Evolutionary conservation across 2,113 vertebrate genomes (phyloP), one percentile per base, ranked within the genome.

Genomic region (Drymodes brunneopygia): DNA sequence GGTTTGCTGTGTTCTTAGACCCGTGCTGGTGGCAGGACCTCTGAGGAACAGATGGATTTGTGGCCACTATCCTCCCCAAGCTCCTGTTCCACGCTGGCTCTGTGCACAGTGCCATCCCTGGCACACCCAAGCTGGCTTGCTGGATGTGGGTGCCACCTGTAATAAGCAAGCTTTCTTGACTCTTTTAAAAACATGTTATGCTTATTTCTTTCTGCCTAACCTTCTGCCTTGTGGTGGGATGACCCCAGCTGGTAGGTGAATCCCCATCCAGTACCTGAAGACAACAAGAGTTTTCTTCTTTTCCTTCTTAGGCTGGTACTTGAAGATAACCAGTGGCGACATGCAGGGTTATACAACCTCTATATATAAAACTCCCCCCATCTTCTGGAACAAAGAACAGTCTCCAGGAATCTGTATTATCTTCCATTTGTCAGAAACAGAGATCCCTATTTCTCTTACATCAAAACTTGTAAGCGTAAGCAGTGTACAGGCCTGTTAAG

Each of bases 51-150:
- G 28, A 3, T 47, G 42, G 14, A 61, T 61, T 51, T 6, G 2
- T 19, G 50, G 60, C 50, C 29, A 36, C 23, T 21, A 7, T n/a
- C 23, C 47, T 15, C 17, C 14, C 20, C 21, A 61, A n/a, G 40
- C 31, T 57, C 36, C 42, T 45, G 31, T 24, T 80, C 42, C 48
- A 67, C 28, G 19, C 24, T 11, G 8, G 9, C n/a, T 62, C 22
- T 1, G 1, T 6, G 19, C 28, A 51, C 2, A 1, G 14, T 19
- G 35, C 11, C 4, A 4, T 25, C 35, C 27, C 28, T 40, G 27
- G 54, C 38, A 23, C 11, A 65, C 4, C 13, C 40, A 60, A 47
- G 21, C 0, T 2, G 16, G 42, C 77, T 81, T 80, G 65, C 29
- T 69, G 64, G 35, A 64, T 0, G 1, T 24, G 47, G 50, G n/a